Percentiles rank a stretch among this genome's conserved stretches.
Evolutionary conservation across 2,888 invertebrate species (phyloP).

Genomic region (Hermaeophaga mercurialis): DNA sequence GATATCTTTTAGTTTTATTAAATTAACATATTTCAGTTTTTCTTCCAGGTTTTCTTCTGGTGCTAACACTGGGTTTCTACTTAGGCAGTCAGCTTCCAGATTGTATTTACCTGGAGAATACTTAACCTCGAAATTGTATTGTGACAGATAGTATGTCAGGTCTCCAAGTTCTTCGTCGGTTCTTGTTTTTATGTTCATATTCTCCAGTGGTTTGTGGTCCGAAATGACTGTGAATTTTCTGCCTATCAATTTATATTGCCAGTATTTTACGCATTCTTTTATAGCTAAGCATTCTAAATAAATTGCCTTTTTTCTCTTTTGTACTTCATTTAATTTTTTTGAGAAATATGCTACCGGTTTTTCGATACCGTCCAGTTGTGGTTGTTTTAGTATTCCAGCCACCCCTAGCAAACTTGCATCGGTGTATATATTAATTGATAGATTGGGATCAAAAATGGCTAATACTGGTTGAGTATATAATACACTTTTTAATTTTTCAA

Average conservation of each 20-base stretch:
- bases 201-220: slow-evolving; percentile 28
- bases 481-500: no score
- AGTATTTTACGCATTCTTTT: slow-evolving; percentile 16
- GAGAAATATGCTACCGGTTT: slow-evolving; percentile 17
- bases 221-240: slow-evolving; percentile 15
- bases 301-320: slow-evolving; percentile 14
- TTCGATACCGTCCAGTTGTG: background rate
- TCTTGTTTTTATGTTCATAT: slow-evolving; percentile 34
- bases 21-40: background rate
- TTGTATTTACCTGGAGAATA: slow-evolving; percentile 31
- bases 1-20: background rate
- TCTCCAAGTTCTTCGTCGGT: slow-evolving; percentile 39
- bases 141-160: slow-evolving; percentile 34
- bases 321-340: slow-evolving; percentile 13
- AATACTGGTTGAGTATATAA: no score
- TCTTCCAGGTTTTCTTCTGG: background rate
- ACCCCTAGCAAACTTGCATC: background rate
- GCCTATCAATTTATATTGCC: slow-evolving; percentile 11
- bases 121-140: slow-evolving; percentile 36
- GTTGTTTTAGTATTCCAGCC: background rate
- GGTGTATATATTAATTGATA: background rate
- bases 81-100: slow-evolving; percentile 34
- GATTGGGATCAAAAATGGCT: no score
- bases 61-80: slow-evolving; percentile 10
- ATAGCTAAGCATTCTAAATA: slow-evolving; percentile 20